Evolutionary conservation across 2,888 invertebrate genomes (phyloP).

Genomic region (Drosophila macrospina): DNA sequence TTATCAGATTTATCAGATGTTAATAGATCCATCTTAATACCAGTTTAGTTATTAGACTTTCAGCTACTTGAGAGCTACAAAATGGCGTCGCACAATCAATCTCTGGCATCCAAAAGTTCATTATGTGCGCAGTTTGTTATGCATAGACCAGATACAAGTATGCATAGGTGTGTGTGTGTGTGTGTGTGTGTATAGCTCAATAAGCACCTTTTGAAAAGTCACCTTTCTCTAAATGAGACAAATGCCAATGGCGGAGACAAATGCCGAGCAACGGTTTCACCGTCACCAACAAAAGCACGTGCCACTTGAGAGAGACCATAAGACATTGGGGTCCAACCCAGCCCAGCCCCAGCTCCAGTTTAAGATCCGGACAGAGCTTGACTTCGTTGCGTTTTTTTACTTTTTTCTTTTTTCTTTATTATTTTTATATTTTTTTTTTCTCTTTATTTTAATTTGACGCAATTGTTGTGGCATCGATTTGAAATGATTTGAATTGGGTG

Average conservation of each 20-base stretch:
- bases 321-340: constrained; percentile 35
- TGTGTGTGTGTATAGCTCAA: constrained; percentile 16
- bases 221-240: constrained; percentile 71
- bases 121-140: constrained; percentile 62
- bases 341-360: constrained; percentile 26
- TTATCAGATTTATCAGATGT: constrained; percentile 24
- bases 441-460: constrained; percentile 66
- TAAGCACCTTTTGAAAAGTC: constrained; percentile 55
- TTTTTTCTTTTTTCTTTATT: constrained; percentile 7
- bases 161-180: too few relatives aligned
- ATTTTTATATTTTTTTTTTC: constrained; percentile 9
- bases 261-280: constrained; percentile 73
- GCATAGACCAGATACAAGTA: constrained; percentile 34
- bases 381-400: constrained; percentile 37
- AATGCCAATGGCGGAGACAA: constrained; percentile 63
- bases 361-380: constrained; percentile 47
- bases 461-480: constrained; percentile 70
- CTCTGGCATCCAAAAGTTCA: constrained; percentile 49
- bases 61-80: constrained; percentile 39
- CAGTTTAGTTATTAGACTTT: constrained; percentile 30
- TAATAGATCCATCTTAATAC: constrained; percentile 32
- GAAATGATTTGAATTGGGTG: constrained; percentile 62
- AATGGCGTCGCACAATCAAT: constrained; percentile 69
- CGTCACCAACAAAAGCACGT: constrained; percentile 70
- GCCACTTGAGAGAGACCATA: constrained; percentile 64